Base-by-base conservation (phyloP, 1,140 invertebrate genomes). In the Micrasema minimum region DNA sequence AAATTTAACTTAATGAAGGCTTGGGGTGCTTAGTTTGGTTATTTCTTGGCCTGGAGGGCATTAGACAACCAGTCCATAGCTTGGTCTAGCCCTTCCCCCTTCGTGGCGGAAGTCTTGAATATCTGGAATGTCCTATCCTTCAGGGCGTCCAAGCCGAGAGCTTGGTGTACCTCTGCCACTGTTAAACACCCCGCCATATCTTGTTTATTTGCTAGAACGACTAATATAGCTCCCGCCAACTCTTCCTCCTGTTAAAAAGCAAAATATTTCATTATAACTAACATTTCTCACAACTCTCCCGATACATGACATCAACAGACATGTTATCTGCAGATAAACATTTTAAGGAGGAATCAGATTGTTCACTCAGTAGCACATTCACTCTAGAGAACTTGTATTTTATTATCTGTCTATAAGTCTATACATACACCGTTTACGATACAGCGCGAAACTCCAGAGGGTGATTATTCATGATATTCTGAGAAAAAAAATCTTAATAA, bases 171-270 rank as follows among this genome's bases (percentile, higher is more conserved):
- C 84, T 99, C 97, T 0, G 96, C 92, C 0, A 97, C 93, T 59
- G 93, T 95, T 87, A 99, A 91, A 78, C 96, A 97, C 26, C 96
- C 96, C 61, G 96, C 93, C 88, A 99, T 97, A 81, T 99, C 98
- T 84, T 99, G 98, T 86, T 99, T 99, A 81, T 99, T 99, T n/a
- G 98, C 98, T 78, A 99, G 84, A 38, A 99, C 96, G 35, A 99
- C 93, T 69, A 99, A 86, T 78, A 98, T 92, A 62, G 97, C 95
- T 76, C 95, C 95, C 77, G 95, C 93, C 78, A 99, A 84, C 81
- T 99, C 98, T 81, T 99, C 98, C 85, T 99, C 98, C 92, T 97
- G 78, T 69, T 78, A 72, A 72, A 6, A 57, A 11, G 16, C 9
- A 48, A 45, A 16, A 45, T 45, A 0, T 16, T n/a, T n/a, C n/a